Evolutionary conservation across 1,140 invertebrate genomes (phyloP).

Genomic region (Caenorhabditis remanei): DNA sequence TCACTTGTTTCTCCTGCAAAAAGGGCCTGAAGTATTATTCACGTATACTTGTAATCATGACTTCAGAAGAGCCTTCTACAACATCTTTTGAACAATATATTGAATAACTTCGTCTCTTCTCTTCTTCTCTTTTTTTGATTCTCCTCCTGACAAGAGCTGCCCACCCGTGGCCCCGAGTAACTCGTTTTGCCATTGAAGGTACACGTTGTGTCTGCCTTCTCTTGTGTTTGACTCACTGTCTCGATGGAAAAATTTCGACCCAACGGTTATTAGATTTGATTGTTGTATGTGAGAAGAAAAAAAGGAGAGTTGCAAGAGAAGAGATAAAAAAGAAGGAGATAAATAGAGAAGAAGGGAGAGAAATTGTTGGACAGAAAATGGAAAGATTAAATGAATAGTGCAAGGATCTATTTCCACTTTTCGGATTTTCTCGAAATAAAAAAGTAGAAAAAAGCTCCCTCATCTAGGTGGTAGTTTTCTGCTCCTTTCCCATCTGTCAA

Average conservation of each 20-base stretch:
- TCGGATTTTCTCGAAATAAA: too few relatives aligned
- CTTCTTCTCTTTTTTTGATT: not conserved
- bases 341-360: not conserved
- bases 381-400: slow-evolving; percentile 17
- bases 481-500: slow-evolving; percentile 2
- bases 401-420: not conserved
- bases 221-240: slow-evolving; percentile 14
- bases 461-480: not conserved
- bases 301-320: not conserved
- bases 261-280: slow-evolving; percentile 54
- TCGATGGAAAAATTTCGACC: slow-evolving; percentile 22
- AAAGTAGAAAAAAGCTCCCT: not conserved
- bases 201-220: slow-evolving; percentile 31
- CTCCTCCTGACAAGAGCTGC: slow-evolving; percentile 35
- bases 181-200: slow-evolving; percentile 55
- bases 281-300: slow-evolving; percentile 48
- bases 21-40: not conserved
- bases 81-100: too few relatives aligned
- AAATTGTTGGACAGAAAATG: not conserved
- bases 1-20: slow-evolving; percentile 15
- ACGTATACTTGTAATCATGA: not conserved
- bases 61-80: not conserved
- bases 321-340: not conserved
- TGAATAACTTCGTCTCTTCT: not conserved
- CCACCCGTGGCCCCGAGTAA: slow-evolving; percentile 7